A percentile compares a stretch with the other conserved stretches of the same genome.
Evolutionary conservation across 2,797 vertebrate species (phyloP).

Genomic region (Periophthalmus magnuspinnatus): DNA sequence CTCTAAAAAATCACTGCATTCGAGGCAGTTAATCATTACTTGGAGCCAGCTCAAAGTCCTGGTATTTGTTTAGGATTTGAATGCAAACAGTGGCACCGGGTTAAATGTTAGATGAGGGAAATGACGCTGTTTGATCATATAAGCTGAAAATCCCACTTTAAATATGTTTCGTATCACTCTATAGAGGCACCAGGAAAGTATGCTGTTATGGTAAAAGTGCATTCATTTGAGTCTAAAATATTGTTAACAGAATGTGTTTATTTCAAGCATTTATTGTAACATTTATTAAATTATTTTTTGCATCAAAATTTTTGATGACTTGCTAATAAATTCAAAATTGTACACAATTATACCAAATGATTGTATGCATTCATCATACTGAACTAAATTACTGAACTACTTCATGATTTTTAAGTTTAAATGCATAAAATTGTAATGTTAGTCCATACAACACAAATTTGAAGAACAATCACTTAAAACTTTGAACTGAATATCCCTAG

Average conservation of each 20-base stretch:
- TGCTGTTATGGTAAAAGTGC: not conserved
- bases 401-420: too few species aligned
- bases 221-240: not conserved
- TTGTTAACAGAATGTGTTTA: not conserved
- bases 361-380: too few species aligned
- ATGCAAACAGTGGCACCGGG: slow-evolving; percentile 15
- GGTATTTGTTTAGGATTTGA: slow-evolving; percentile 19
- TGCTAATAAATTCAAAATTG: not conserved
- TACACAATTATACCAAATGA: not conserved
- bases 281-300: not conserved
- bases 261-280: not conserved
- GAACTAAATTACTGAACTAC: too few species aligned
- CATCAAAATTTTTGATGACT: not conserved
- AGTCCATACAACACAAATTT: not conserved
- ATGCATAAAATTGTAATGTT: not conserved
- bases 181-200: not conserved
- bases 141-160: not conserved
- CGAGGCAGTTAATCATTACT: slow-evolving; percentile 61
- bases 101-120: slow-evolving; percentile 14
- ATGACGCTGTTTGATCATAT: slow-evolving; percentile 12
- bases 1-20: slow-evolving; percentile 9
- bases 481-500: not conserved
- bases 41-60: slow-evolving; percentile 58
- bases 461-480: slow-evolving; percentile 14
- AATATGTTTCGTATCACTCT: not conserved